A percentile compares a stretch with the other conserved stretches of the same genome.
phyloP scores from a whole-genome alignment of 2,797 vertebrate genomes.

The Gobionotothen gibberifrons region DNA sequence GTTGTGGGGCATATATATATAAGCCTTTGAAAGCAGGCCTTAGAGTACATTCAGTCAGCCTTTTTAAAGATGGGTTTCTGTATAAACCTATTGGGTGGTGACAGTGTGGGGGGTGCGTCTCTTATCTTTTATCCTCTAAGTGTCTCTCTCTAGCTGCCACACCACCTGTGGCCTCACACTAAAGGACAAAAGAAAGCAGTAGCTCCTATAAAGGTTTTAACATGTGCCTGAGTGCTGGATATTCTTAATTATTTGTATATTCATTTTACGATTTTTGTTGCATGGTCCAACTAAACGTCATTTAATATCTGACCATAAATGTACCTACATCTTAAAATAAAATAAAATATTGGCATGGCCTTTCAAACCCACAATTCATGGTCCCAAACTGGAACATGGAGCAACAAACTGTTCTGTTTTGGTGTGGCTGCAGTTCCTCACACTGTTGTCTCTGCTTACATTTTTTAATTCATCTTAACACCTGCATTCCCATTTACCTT shows the following conservation, averaged over 20 bases:
- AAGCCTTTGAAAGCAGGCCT: too few relatives aligned
- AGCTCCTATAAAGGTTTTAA: background rate
- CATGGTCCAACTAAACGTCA: too few relatives aligned
- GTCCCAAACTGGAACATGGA: too few relatives aligned
- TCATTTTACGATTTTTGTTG: background rate
- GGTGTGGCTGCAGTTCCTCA: conserved; percentile 14
- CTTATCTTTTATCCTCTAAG: conserved; percentile 17
- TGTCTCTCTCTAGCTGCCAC: conserved; percentile 5
- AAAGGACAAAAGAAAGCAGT: conserved; percentile 7
- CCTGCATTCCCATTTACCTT: conserved; percentile 14
- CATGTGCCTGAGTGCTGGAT: background rate
- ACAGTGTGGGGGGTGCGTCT: too few relatives aligned
- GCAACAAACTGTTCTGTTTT: background rate
- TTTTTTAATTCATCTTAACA: conserved; percentile 17
- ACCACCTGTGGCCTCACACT: background rate
- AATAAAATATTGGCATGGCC: background rate
- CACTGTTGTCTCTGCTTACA: background rate
- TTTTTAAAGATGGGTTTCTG: too few relatives aligned
- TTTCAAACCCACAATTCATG: background rate
- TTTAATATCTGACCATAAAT: too few relatives aligned
- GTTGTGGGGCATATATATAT: too few relatives aligned
- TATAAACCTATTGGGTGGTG: too few relatives aligned
- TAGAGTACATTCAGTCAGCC: too few relatives aligned
- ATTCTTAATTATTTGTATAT: background rate
- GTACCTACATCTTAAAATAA: too few relatives aligned